These are phyloP conservation scores for Chamaetylas fuelleborni DNA, from an alignment of 2,113 vertebrate species.

Conservation along the genomic window DNA sequence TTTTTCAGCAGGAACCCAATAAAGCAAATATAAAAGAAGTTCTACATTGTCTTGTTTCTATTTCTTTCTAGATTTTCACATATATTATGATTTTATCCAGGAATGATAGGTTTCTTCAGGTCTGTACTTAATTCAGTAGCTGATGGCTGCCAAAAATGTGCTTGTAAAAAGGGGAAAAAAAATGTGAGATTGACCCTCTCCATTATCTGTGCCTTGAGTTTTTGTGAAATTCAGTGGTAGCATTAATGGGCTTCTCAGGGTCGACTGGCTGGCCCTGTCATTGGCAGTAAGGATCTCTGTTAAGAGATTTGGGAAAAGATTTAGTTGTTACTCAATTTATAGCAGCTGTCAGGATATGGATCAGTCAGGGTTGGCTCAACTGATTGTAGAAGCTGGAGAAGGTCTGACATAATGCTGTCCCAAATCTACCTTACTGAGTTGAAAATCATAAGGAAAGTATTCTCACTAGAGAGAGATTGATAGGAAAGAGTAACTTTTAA, in stretches of 20 bases:
- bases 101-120: not conserved
- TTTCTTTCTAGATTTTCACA: not conserved
- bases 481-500: not conserved
- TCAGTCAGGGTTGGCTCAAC: not conserved
- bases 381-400: not conserved
- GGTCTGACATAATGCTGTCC: not conserved
- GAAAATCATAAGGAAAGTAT: not conserved
- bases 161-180: not conserved
- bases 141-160: not conserved
- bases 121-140: not conserved
- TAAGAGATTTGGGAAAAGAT: not conserved
- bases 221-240: not conserved
- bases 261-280: fast-evolving
- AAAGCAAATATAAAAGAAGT: not conserved
- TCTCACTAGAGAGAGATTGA: not conserved
- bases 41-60: not conserved
- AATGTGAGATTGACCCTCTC: not conserved
- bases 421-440: not conserved
- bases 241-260: not conserved
- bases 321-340: not conserved
- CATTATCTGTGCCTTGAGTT: not conserved
- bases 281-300: not conserved
- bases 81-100: not conserved
- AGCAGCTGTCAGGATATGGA: not conserved
- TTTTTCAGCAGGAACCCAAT: not conserved